These are phyloP conservation scores for Troides oblongomaculatus DNA, from an alignment of 2,888 invertebrate species.

Conservation along the genomic window DNA sequence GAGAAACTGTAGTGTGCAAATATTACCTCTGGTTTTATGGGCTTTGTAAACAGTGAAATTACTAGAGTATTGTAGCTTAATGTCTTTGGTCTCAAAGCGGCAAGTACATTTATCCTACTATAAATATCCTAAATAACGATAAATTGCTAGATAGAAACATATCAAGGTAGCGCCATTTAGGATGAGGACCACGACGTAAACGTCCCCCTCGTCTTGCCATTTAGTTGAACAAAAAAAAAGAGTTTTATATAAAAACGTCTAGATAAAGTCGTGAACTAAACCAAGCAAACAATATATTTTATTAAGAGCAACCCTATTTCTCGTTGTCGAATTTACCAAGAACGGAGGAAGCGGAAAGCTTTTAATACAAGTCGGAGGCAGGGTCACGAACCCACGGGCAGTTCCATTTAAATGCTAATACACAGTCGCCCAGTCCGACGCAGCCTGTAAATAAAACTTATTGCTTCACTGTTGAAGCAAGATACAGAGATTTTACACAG, in stretches of 20 bases:
- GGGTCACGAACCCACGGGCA: slow-evolving; percentile 17
- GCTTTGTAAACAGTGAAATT: too few relatives aligned
- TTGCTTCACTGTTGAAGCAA: background rate
- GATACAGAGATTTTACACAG: slow-evolving; percentile 2
- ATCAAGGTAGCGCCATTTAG: too few relatives aligned
- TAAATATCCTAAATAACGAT: too few relatives aligned
- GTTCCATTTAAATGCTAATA: slow-evolving; percentile 29
- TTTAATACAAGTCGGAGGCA: slow-evolving; percentile 3
- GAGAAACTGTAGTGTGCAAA: too few relatives aligned
- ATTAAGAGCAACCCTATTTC: slow-evolving; percentile 13
- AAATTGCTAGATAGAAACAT: too few relatives aligned
- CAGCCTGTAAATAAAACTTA: slow-evolving; percentile 19
- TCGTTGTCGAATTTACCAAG: slow-evolving; percentile 8
- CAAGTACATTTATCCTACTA: too few relatives aligned
- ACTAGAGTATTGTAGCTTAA: too few relatives aligned
- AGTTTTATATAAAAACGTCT: too few relatives aligned
- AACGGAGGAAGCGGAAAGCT: slow-evolving; percentile 6
- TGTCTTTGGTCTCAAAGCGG: too few relatives aligned
- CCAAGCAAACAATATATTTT: slow-evolving; percentile 4
- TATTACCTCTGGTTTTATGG: too few relatives aligned
- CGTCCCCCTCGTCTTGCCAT: background rate
- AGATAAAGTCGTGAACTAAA: background rate
- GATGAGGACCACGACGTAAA: too few relatives aligned
- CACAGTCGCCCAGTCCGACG: slow-evolving; percentile 6
- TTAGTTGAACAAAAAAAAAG: background rate